Evolutionary conservation across 1,140 invertebrate genomes (phyloP).

Genomic region (Drosophila nebulosa): DNA sequence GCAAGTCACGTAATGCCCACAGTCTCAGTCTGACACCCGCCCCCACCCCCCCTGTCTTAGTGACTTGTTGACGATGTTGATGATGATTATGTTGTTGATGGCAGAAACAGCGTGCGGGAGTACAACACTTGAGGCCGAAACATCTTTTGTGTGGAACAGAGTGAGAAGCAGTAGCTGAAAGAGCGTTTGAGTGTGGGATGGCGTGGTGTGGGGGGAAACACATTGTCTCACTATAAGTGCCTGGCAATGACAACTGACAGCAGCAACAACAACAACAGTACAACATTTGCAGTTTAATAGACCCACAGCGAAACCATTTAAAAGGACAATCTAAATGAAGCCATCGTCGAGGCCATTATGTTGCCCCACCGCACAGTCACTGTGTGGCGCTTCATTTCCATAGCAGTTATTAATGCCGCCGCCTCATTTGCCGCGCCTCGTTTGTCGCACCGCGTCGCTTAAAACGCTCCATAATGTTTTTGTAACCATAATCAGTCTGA

Average conservation of each 20-base stretch:
- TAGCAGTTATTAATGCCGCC: conserved; percentile 41
- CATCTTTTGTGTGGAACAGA: conserved; percentile 16
- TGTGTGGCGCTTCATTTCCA: neutral
- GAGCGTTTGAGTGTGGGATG: neutral
- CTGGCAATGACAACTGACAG: conserved; percentile 27
- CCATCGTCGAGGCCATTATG: conserved; percentile 21
- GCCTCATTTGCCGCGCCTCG: conserved; percentile 7
- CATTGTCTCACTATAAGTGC: conserved; percentile 12
- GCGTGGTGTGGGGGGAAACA: neutral
- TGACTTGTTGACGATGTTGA: conserved; percentile 34
- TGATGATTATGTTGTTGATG: conserved; percentile 5
- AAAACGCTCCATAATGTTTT: neutral
- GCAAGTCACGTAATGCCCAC: conserved; percentile 33
- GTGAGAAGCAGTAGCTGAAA: too few relatives aligned
- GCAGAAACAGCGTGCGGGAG: conserved; percentile 21
- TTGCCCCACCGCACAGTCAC: neutral
- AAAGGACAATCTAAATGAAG: conserved; percentile 37
- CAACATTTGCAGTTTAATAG: conserved; percentile 44
- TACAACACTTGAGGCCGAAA: neutral
- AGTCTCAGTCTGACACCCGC: neutral
- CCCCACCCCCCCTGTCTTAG: neutral
- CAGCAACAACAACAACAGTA: neutral
- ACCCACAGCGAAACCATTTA: conserved; percentile 43
- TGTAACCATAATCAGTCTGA: neutral
- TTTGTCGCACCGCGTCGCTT: neutral